Evolutionary conservation across 2,113 vertebrate genomes (phyloP), one percentile per base, ranked within the genome.

Genomic region (Xiphophorus maculatus): DNA sequence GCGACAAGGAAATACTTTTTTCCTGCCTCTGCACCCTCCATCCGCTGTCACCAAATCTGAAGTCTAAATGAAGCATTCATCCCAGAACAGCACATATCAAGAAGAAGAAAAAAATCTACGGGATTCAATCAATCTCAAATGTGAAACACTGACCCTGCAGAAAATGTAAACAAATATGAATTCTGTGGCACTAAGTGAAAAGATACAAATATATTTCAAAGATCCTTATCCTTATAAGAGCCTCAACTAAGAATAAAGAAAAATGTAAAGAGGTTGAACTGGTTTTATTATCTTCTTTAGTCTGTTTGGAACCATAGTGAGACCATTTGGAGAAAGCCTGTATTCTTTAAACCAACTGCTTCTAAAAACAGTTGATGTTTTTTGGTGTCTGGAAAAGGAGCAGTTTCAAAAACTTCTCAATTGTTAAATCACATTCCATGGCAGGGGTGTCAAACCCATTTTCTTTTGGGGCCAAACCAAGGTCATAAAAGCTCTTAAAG

Each of bases 1-100:
- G 64, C 32, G 33, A 75, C 68, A 30, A 60, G 80, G 77, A 82
- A 78, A 88, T 73, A 82, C 51, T n/a, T 87, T 91, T 87, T 85
- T 83, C 79, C 71, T 69, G 64, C 73, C 70, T 71, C 77, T 61
- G 60, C 69, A 44, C 30, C 19, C 73, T 64, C 42, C 48, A 27
- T 58, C 51, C 29, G n/a, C 78, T 58, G 32, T 48, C 33, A 8
- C 58, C 37, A 35, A 69, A 63, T 69, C 73, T 81, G 15, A 74
- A 65, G 75, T 68, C 63, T 72, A 69, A 84, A 78, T 77, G 81
- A 85, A 76, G 73, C 68, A 3, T 73, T 69, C 29, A 10, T 54
- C 44, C 64, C 42, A 51, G 66, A 77, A 79, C 61, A 63, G 63
- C 62, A 40, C 15, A 54, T 12, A 64, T 64, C 3, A 0, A 33